Base-by-base conservation (phyloP, 2,888 invertebrate genomes). In the Calameuta idolon region DNA sequence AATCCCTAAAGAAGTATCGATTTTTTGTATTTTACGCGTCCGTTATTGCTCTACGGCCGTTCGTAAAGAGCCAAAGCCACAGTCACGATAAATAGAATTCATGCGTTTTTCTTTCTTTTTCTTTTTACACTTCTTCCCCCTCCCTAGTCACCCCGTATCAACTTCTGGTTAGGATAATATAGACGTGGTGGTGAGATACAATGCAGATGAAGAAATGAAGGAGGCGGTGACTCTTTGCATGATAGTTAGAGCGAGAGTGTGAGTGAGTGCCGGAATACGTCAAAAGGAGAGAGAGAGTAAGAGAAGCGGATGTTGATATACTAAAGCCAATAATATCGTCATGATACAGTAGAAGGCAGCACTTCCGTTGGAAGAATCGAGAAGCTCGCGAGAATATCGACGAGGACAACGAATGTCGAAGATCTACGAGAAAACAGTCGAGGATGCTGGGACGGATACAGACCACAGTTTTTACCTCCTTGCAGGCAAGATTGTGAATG, bases 391-490 rank as follows among this genome's bases (percentile, higher is more conserved):
- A 55, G 55, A 55, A 55, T 55, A 2, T 55, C 23, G 9, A 55
- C 55, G 55, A 55, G 23, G 23, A 9, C 23, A 55, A 55, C 55
- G 55, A 55, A 55, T 55, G 55, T 55, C 55, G 55, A 55, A 55
- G 55, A 55, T 55, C 55, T 55, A 55, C 55, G 55, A 55, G 23
- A 9, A 23, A 55, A 55, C 1, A 55, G 23, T 75, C 55, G 69
- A 79, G 76, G 75, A 76, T 69, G 81, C 77, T 69, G 78, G 81
- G 81, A 82, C 89, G 90, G 94, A 95, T 95, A 96, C 97, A 94
- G 95, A 97, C 97, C 96, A 98, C 97, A 92, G 97, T 97, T 95
- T 97, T 98, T 94, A 98, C 97, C 96, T 98, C 98, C 95, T 97
- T 98, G 94, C 96, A 96, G 91, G 97, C 97, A 87, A 98, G 93